Percentiles rank a stretch among this genome's conserved stretches.
These are phyloP conservation scores for Scomber japonicus DNA, from an alignment of 2,113 vertebrate genomes.

Conservation along the genomic window DNA sequence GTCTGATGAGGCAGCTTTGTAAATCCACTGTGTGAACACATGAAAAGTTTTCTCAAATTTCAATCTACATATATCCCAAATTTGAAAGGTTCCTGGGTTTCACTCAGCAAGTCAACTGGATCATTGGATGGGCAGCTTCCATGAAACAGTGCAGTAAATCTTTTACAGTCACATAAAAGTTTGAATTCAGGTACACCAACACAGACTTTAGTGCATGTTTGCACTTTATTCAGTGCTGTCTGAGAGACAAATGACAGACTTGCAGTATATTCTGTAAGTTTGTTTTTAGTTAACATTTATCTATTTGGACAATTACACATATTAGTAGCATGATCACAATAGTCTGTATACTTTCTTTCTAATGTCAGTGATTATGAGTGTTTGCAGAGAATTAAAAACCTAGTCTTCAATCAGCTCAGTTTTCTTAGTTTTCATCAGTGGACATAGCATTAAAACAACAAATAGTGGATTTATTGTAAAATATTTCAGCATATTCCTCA, in stretches of 20 bases:
- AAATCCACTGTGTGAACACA: neutral
- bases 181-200: neutral
- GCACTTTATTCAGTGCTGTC: neutral
- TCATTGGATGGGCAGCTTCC: neutral
- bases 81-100: slow-evolving; percentile 12
- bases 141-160: no score
- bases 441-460: neutral
- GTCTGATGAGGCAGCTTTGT: neutral
- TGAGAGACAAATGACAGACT: no score
- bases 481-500: neutral
- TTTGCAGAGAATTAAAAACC: no score
- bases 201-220: neutral
- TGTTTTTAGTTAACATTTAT: no score
- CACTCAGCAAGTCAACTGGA: slow-evolving; percentile 7
- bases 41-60: neutral
- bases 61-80: neutral
- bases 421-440: no score
- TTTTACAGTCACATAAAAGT: neutral
- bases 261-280: no score
- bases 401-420: no score
- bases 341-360: no score
- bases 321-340: no score
- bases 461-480: neutral
- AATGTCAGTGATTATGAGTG: no score
- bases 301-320: no score